Base-by-base conservation (phyloP, 2,888 invertebrate genomes). In the Lepidocyrtoides sp. region DNA sequence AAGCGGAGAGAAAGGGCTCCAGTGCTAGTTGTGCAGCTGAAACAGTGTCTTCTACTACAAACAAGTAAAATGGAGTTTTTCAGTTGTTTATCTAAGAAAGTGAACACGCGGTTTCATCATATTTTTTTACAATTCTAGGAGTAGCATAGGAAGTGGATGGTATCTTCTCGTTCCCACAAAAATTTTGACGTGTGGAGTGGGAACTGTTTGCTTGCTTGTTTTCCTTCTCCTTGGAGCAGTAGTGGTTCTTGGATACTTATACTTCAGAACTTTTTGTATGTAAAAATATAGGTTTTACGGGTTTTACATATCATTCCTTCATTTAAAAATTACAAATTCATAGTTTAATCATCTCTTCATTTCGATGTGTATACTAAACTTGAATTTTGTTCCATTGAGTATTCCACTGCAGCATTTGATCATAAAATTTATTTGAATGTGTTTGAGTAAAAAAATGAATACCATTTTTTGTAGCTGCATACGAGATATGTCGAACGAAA, bases 401-500 rank as follows among this genome's bases (percentile, higher is more conserved):
- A 10, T 41, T 7, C 41, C 41, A 41, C 41, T n/a, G n/a, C n/a
- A n/a, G n/a, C n/a, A n/a, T n/a, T n/a, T n/a, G n/a, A n/a, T n/a
- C n/a, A n/a, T n/a, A n/a, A n/a, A n/a, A n/a, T n/a, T n/a, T n/a
- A n/a, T n/a, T n/a, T n/a, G n/a, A n/a, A n/a, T n/a, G n/a, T n/a
- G n/a, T n/a, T n/a, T n/a, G n/a, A n/a, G n/a, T n/a, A n/a, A n/a
- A n/a, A n/a, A n/a, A n/a, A 10, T 14, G 66, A 32, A 26, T 66
- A 14, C n/a, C n/a, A 36, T 69, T 51, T 17, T 0, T 36, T 20
- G 8, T 36, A 93, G 94, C 92, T 29, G 89, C 92, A 12, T 93
- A 86, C 83, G 93, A 94, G 60, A 92, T 93, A 1, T 94, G 94
- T 75, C 54, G 88, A 29, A 93, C 93, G 2, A 92, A 92, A 69